A percentile compares a stretch with the other conserved stretches of the same genome.
These are phyloP conservation scores for Alectoris magna DNA, from an alignment of 2,797 vertebrate species.

Conservation along the genomic window DNA sequence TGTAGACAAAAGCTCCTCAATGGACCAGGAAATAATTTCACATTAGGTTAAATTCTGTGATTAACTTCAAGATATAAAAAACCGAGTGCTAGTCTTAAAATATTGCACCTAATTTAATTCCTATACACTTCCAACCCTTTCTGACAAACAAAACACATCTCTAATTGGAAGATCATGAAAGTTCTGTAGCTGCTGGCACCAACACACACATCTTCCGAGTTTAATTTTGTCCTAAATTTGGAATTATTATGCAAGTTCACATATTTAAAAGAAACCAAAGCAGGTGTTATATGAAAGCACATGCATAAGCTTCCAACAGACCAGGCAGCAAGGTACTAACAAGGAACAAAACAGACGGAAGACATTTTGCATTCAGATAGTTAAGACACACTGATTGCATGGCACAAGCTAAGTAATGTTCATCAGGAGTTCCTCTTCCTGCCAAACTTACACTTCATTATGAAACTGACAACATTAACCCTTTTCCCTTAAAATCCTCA, in stretches of 20 bases:
- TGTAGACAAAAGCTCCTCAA: not conserved
- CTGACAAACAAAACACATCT: constrained; percentile 7
- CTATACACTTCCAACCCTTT: not conserved
- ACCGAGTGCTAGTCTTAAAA: not conserved
- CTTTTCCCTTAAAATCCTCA: not conserved
- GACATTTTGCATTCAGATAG: not conserved
- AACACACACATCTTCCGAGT: not conserved
- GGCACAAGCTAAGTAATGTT: not conserved
- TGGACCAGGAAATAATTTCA: not conserved
- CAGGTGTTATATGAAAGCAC: not conserved
- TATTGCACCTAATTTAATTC: not conserved
- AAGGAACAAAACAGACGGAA: not conserved
- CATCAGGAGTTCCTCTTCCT: not conserved
- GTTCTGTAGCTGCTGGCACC: not conserved
- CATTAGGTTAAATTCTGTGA: not conserved
- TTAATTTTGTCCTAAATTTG: not conserved
- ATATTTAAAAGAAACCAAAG: not conserved
- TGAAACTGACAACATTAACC: not conserved
- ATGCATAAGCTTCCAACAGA: not conserved
- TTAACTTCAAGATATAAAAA: not conserved
- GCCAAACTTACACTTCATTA: not conserved
- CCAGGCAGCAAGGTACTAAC: not conserved
- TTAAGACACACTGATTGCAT: rapidly evolving
- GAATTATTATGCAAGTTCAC: not conserved
- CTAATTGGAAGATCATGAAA: not conserved